Percentiles rank a stretch among this genome's conserved stretches.
Evolutionary conservation across 2,113 vertebrate genomes (phyloP).

Genomic region (Halcyon senegalensis): DNA sequence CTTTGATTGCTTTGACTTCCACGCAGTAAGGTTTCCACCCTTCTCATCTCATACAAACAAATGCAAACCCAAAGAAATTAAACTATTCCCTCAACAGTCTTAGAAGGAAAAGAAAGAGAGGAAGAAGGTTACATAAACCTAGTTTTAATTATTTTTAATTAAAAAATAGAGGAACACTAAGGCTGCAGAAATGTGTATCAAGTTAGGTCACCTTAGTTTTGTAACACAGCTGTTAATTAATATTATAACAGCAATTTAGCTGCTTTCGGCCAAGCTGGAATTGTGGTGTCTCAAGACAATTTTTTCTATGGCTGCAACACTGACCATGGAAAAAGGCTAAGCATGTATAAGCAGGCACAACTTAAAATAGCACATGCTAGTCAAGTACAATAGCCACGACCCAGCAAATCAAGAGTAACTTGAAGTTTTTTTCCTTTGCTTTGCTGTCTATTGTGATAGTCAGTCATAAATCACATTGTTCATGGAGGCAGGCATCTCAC

Average conservation of each 20-base stretch:
- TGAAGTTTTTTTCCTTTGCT: not conserved
- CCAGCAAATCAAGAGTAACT: not conserved
- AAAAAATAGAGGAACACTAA: not conserved
- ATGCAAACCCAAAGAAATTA: not conserved
- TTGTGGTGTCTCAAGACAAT: not conserved
- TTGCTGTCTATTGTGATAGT: not conserved
- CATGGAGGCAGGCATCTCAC: not conserved
- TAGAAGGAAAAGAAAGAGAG: not conserved
- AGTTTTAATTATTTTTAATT: not conserved
- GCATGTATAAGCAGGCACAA: fast-evolving
- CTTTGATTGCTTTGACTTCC: not conserved
- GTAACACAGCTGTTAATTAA: not conserved
- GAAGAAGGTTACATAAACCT: not conserved
- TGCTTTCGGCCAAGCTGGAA: not conserved
- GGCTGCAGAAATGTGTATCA: not conserved
- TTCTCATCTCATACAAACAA: not conserved
- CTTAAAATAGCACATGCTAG: not conserved
- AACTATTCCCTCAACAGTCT: not conserved
- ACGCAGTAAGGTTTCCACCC: not conserved
- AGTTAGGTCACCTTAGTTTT: not conserved
- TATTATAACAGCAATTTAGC: not conserved
- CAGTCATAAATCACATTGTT: not conserved
- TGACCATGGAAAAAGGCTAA: not conserved
- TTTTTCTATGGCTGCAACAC: not conserved
- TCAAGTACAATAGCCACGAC: not conserved